Evolutionary conservation across 2,797 vertebrate species (phyloP).

Genomic region (Amblyopsis hoosieri): DNA sequence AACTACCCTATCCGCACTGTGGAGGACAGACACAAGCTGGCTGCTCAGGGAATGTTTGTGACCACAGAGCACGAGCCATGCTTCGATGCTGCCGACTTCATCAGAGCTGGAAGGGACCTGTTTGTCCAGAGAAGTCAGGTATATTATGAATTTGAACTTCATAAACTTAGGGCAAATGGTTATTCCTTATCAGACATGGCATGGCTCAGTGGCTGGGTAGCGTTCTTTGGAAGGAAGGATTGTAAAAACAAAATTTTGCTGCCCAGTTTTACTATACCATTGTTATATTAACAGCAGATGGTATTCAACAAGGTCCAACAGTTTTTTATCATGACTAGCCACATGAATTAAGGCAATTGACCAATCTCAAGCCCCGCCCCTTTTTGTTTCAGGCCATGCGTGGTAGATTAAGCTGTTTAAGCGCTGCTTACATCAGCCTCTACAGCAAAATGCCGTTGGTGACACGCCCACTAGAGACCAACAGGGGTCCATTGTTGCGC

Average conservation of each 20-base stretch:
- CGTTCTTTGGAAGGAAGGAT: constrained; percentile 1
- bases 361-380: no score
- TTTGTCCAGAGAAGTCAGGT: constrained; percentile 98
- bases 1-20: constrained; percentile 92
- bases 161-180: background rate
- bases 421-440: no score
- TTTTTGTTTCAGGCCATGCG: no score
- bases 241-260: constrained; percentile 9
- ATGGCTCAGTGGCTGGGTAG: background rate
- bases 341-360: no score
- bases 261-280: background rate
- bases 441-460: no score
- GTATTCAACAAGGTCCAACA: background rate
- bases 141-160: background rate
- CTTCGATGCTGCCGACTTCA: constrained; percentile 98
- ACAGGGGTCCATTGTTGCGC: no score
- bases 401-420: no score
- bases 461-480: no score
- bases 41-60: constrained; percentile 95
- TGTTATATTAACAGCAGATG: constrained; percentile 1
- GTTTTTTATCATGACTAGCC: no score
- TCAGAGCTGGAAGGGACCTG: constrained; percentile 94
- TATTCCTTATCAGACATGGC: background rate
- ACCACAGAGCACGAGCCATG: constrained; percentile 98
- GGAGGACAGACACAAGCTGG: constrained; percentile 94